These are phyloP conservation scores for Anolis sagrei DNA, from an alignment of 2,113 vertebrate genomes.

Conservation along the genomic window DNA sequence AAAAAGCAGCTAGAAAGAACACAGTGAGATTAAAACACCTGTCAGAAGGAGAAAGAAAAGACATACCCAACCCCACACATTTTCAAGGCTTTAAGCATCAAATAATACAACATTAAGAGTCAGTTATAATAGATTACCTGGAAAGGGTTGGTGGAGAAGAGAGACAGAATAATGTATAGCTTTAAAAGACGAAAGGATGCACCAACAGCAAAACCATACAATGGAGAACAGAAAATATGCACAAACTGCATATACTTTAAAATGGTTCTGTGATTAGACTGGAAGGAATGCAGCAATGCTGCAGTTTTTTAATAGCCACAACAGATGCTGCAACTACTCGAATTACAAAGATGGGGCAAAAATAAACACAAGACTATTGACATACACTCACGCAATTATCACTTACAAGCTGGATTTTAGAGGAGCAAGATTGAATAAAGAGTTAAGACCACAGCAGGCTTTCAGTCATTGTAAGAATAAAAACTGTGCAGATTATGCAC, in stretches of 20 bases:
- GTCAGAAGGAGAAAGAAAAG: neutral
- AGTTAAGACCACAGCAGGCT: neutral
- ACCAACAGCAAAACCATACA: neutral
- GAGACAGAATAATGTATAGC: neutral
- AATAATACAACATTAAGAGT: neutral
- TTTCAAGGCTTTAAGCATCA: neutral
- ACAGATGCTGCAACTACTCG: neutral
- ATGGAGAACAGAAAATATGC: neutral
- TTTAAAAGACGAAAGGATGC: neutral
- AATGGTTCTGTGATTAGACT: neutral
- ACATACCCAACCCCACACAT: too few species aligned
- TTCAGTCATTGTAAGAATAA: neutral
- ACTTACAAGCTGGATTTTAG: neutral
- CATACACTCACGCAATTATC: neutral
- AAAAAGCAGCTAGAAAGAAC: neutral
- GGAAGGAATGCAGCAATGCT: neutral
- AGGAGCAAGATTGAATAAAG: neutral
- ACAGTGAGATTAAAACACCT: neutral
- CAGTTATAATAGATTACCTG: neutral
- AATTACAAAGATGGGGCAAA: neutral
- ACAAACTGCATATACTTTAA: neutral
- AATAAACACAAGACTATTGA: neutral
- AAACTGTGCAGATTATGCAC: neutral
- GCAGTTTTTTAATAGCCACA: neutral
- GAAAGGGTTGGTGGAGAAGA: neutral